Evolutionary conservation across 1,140 invertebrate genomes (phyloP), one percentile per base, ranked within the genome.

Genomic region (Portunus trituberculatus): DNA sequence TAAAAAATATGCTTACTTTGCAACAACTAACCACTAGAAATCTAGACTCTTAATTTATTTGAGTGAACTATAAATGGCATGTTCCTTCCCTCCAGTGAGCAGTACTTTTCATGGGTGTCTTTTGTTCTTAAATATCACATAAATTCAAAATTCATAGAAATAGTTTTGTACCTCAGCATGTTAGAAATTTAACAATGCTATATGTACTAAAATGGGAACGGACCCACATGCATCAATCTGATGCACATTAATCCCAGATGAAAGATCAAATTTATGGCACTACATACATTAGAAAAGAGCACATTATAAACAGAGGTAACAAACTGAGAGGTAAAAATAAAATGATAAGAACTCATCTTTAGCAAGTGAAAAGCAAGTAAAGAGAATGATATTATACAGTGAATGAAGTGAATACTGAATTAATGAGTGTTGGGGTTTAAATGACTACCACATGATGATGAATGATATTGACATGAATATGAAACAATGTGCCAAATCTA

Each of bases 1-100:
- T 76, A 76, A 76, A 76, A 76, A 76, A 76, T 76, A 76, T 76
- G 67, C n/a, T 76, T n/a, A 76, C 20, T 76, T 76, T 76, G 20
- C 12, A 76, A 76, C 67, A 76, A 76, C 67, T 76, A 76, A 20
- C 25, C 20, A n/a, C 67, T 76, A n/a, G 20, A n/a, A 76, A 76
- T 76, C 67, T 76, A 12, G 12, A 76, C 25, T 76, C 67, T 76
- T 76, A 20, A 76, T 76, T 76, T 76, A 25, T n/a, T 76, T 76
- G 67, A 76, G 67, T n/a, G 67, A 76, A 76, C 67, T 76, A 7
- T 8, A 25, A n/a, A 76, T n/a, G 6, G 20, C n/a, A 76, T n/a
- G n/a, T 76, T 76, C n/a, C 67, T 25, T 76, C 67, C 67, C 20
- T 20, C 25, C 67, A n/a, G 67, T 76, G 67, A 76, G n/a, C n/a